phyloP scores from a whole-genome alignment of 2,888 invertebrate species.

The Xestia c-nigrum region DNA sequence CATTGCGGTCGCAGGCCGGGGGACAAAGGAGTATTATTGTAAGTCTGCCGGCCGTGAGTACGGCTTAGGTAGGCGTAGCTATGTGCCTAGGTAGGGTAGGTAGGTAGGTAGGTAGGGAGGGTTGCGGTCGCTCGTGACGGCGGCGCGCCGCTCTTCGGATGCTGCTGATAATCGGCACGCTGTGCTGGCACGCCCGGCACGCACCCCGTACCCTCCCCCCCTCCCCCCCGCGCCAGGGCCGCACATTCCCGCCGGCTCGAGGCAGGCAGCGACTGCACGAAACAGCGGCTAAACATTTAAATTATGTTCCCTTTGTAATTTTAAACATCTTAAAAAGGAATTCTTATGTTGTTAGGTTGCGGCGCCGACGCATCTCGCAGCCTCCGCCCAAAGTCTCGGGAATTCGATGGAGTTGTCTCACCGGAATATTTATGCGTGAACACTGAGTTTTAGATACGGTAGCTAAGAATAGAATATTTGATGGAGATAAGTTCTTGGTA shows the following conservation, averaged over 20 bases:
- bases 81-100: constrained; percentile 20
- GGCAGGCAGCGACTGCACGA: constrained; percentile 46
- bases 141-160: constrained; percentile 50
- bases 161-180: constrained; percentile 59
- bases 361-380: constrained; percentile 50
- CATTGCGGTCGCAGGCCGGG: constrained; percentile 53
- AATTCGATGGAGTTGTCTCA: constrained; percentile 46
- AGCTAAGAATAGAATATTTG: constrained; percentile 13
- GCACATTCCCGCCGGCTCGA: constrained; percentile 55
- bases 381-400: constrained; percentile 34
- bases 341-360: constrained; percentile 51
- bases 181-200: constrained; percentile 62
- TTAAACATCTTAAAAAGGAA: constrained; percentile 66
- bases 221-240: constrained; percentile 9
- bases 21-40: constrained; percentile 56
- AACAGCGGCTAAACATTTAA: constrained; percentile 64
- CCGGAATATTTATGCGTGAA: constrained; percentile 31
- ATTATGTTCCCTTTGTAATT: constrained; percentile 64
- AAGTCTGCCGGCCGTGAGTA: constrained; percentile 29
- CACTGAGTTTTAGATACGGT: constrained; percentile 17
- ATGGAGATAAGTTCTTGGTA: constrained; percentile 16
- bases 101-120: constrained; percentile 12
- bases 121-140: constrained; percentile 56
- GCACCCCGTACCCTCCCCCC: constrained; percentile 32
- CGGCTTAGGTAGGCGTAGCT: constrained; percentile 31